Evolutionary conservation across 2,888 invertebrate species (phyloP).

Genomic region (Epicampocera succincta): DNA sequence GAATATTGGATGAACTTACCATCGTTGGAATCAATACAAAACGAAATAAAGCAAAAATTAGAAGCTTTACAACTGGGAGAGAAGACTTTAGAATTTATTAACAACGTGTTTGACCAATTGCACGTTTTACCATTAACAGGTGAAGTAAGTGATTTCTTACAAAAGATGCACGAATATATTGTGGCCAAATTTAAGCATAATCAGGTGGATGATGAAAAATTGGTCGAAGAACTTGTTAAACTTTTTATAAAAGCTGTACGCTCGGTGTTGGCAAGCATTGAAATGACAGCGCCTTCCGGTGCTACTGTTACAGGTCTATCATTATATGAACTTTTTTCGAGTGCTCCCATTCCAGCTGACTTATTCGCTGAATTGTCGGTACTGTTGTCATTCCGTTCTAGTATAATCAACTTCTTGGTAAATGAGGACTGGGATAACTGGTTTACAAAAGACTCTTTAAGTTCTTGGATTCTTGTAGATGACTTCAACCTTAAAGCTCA

Average conservation of each 20-base stretch:
- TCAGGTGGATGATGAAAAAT: slow-evolving; percentile 84
- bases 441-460: slow-evolving; percentile 72
- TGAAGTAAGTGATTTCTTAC: slow-evolving; percentile 85
- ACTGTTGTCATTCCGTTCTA: slow-evolving; percentile 84
- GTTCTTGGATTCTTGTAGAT: slow-evolving; percentile 83
- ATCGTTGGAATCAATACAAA: slow-evolving; percentile 73
- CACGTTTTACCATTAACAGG: slow-evolving; percentile 85
- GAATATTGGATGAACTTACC: slow-evolving; percentile 84
- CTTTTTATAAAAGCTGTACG: slow-evolving; percentile 84
- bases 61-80: slow-evolving; percentile 84
- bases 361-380: slow-evolving; percentile 83
- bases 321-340: slow-evolving; percentile 62
- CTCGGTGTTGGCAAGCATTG: slow-evolving; percentile 79
- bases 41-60: slow-evolving; percentile 73
- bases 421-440: slow-evolving; percentile 85
- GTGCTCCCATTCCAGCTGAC: slow-evolving; percentile 71
- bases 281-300: slow-evolving; percentile 61
- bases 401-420: slow-evolving; percentile 84
- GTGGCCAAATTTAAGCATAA: slow-evolving; percentile 85
- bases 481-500: slow-evolving; percentile 87
- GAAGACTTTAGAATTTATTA: slow-evolving; percentile 83
- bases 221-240: slow-evolving; percentile 85
- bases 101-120: slow-evolving; percentile 83
- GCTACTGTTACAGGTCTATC: slow-evolving; percentile 35
- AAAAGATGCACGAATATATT: slow-evolving; percentile 84